Evolutionary conservation across 2,113 vertebrate species (phyloP).

Genomic region (Empidonax alnorum): DNA sequence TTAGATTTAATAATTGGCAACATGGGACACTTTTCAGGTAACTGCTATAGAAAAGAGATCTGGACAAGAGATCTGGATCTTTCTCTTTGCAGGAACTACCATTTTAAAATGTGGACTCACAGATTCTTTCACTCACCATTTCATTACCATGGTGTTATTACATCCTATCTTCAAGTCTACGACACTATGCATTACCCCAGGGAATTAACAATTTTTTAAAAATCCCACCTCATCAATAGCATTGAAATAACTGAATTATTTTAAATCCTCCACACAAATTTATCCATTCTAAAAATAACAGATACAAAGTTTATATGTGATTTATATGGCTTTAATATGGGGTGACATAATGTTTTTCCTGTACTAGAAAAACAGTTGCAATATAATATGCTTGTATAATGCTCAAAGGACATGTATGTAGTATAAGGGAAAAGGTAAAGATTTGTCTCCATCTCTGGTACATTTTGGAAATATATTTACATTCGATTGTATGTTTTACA

Average conservation of each 20-base stretch:
- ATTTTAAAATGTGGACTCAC: not conserved
- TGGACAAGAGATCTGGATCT: not conserved
- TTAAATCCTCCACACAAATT: not conserved
- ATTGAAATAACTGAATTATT: not conserved
- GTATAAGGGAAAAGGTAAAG: not conserved
- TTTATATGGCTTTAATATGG: not conserved
- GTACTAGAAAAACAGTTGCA: not conserved
- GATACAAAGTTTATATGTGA: not conserved
- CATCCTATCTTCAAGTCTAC: not conserved
- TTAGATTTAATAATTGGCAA: not conserved
- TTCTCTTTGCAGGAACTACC: not conserved
- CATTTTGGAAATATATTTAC: not conserved
- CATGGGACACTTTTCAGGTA: not conserved
- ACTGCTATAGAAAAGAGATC: not conserved
- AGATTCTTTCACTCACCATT: not conserved
- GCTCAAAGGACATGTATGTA: not conserved
- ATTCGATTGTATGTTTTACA: not conserved
- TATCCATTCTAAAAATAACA: not conserved
- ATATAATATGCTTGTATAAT: not conserved
- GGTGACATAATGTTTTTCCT: not conserved
- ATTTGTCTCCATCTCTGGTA: not conserved
- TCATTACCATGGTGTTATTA: not conserved
- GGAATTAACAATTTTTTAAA: not conserved
- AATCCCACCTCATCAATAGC: not conserved
- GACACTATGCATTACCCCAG: not conserved